Conservation (phyloP, 1,140 invertebrate species). For the Augochlora pura region DNA sequence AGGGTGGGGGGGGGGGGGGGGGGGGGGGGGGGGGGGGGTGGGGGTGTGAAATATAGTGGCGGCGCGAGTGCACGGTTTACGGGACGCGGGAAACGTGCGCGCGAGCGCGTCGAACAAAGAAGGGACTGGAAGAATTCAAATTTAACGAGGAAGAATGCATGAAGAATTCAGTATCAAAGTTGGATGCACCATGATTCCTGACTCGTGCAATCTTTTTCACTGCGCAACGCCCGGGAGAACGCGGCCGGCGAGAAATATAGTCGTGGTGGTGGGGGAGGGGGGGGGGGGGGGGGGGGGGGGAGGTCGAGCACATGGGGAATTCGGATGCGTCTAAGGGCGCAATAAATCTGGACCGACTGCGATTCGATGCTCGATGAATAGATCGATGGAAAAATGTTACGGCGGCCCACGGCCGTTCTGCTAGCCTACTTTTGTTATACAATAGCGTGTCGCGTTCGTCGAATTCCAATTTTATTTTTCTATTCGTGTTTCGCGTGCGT, state of each 20-base stretch:
- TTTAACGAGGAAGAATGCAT: conserved; percentile 45
- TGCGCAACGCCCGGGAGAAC: conserved; percentile 18
- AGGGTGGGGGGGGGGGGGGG: too few species aligned
- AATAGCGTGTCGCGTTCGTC: too few species aligned
- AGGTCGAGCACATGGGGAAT: conserved; percentile 14
- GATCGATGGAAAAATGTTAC: not conserved
- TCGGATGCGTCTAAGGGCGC: conserved; percentile 23
- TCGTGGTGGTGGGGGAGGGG: not conserved
- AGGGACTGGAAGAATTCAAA: conserved; percentile 45
- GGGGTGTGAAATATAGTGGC: not conserved
- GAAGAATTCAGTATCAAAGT: conserved; percentile 45
- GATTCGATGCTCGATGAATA: conserved; percentile 9
- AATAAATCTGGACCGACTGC: conserved; percentile 9
- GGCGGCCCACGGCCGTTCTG: not conserved
- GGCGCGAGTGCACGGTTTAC: conserved; percentile 9
- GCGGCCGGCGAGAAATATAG: conserved; percentile 1
- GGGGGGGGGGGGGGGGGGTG: not conserved
- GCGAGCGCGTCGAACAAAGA: conserved; percentile 14
- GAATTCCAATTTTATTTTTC: too few species aligned
- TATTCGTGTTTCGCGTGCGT: too few species aligned
- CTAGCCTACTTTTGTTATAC: not conserved
- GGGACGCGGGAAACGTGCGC: too few species aligned
- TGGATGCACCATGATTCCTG: conserved; percentile 38
- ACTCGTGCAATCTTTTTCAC: conserved; percentile 38
- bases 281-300: not conserved